phyloP scores from a whole-genome alignment of 2,888 invertebrate species.

The Thelaira solivaga region DNA sequence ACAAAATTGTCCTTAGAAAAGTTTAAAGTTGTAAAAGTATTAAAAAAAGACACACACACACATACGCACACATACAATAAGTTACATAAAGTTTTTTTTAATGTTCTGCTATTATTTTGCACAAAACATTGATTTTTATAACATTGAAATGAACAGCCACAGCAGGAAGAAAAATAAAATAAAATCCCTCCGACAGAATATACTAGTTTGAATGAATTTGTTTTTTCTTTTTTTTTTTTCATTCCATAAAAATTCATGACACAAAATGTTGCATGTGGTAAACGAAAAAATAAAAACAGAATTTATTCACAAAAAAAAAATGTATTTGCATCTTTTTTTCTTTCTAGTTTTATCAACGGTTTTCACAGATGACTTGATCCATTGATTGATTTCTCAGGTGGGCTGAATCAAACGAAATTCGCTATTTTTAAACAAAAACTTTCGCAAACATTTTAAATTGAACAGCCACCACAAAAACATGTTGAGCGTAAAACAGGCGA shows the following conservation, averaged over 20 bases:
- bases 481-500: not conserved
- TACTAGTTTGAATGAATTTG: too few species aligned
- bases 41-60: not conserved
- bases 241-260: conserved; percentile 18
- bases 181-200: too few species aligned
- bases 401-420: conserved; percentile 65
- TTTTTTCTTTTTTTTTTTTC: too few species aligned
- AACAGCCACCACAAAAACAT: conserved; percentile 6
- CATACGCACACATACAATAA: too few species aligned
- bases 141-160: not conserved
- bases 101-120: not conserved
- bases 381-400: conserved; percentile 74
- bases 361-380: conserved; percentile 71
- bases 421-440: not conserved
- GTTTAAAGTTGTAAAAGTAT: not conserved
- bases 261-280: conserved; percentile 17
- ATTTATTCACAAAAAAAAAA: not conserved
- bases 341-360: conserved; percentile 65
- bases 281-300: not conserved
- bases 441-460: not conserved
- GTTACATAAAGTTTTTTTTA: not conserved
- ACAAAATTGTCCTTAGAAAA: not conserved
- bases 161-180: not conserved
- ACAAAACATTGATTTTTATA: conserved; percentile 36
- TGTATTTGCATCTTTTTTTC: not conserved